Evolutionary conservation across 2,113 vertebrate genomes (phyloP), one percentile per base, ranked within the genome.

Genomic region (Amblyopsis rosae): DNA sequence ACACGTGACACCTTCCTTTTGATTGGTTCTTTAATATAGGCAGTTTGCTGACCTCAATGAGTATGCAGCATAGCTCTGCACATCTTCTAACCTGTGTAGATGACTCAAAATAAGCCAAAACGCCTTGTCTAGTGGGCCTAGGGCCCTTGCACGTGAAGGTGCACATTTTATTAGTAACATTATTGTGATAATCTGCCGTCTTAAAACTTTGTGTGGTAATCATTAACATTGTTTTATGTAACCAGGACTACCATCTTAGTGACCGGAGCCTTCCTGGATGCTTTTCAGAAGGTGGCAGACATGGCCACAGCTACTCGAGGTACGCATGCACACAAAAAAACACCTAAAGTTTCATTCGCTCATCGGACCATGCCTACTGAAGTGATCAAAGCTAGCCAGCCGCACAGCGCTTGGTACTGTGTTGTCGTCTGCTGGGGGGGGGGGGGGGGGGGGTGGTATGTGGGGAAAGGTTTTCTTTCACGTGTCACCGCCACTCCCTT

Each of bases 231-330:
- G 78, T 0, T 81, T 7, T 83, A 15, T 80, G 47, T 57, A 64
- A 33, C 76, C 85, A 95, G 94, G 88, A 93, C 93, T 0, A 95
- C 93, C 53, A 89, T 93, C 62, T 67, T 92, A n/a, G 90, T 93
- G 55, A 93, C 92, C 0, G 91, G 93, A 67, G 91, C 93, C 3
- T 95, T 95, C 85, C 80, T 95, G 70, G 94, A 95, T 17, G 93
- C 94, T 17, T 95, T 95, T 83, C 94, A 95, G 88, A 95, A 94
- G 83, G 92, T 95, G 57, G 94, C 94, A 7, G 94, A 95, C 87
- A 91, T 94, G 88, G 94, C 94, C 1, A 94, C 92, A 0, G 92
- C 93, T 63, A 93, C 94, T 55, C 86, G 93, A 90, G 94, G 94
- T 94, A 83, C 76, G 12, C 53, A 51, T 19, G 47, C 13, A 26